Conservation (phyloP, 2,888 invertebrate genomes). For the Limenitis camilla region DNA sequence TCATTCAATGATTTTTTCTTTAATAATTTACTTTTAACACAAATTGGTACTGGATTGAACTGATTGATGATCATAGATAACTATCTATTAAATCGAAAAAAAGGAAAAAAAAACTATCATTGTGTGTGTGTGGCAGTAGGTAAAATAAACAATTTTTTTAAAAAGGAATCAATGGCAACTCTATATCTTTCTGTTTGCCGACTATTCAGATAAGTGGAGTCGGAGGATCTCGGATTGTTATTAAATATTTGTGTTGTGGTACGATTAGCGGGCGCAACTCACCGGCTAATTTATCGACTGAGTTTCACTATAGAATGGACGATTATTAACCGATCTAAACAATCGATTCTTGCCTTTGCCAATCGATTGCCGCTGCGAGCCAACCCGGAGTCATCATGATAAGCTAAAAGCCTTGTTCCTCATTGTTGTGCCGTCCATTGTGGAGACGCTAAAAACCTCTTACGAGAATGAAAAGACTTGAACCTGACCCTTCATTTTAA, state of each 20-base stretch:
- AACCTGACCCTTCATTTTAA: not conserved
- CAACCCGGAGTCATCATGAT: slow-evolving; percentile 16
- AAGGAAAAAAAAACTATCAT: no score
- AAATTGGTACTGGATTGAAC: no score
- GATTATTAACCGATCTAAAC: slow-evolving; percentile 30
- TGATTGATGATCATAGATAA: no score
- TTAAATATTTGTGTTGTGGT: slow-evolving; percentile 74
- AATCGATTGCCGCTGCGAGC: slow-evolving; percentile 14
- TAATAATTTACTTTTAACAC: no score
- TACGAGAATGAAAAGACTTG: slow-evolving; percentile 19
- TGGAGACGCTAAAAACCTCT: slow-evolving; percentile 11
- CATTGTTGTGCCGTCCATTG: slow-evolving; percentile 12
- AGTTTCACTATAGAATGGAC: slow-evolving; percentile 25
- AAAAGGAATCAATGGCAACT: slow-evolving; percentile 31
- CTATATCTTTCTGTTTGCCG: slow-evolving; percentile 33
- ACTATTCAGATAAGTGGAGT: slow-evolving; percentile 70
- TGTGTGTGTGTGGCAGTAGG: no score
- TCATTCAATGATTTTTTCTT: no score
- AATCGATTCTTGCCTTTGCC: slow-evolving; percentile 31
- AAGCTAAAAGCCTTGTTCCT: slow-evolving; percentile 8
- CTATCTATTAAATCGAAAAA: no score
- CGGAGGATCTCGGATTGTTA: slow-evolving; percentile 68
- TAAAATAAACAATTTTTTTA: no score
- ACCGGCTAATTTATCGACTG: slow-evolving; percentile 62
- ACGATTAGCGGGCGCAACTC: slow-evolving; percentile 70